Percentiles rank a stretch among this genome's conserved stretches.
These are phyloP conservation scores for Monopterus albus DNA, from an alignment of 2,113 vertebrate species.

Conservation along the genomic window DNA sequence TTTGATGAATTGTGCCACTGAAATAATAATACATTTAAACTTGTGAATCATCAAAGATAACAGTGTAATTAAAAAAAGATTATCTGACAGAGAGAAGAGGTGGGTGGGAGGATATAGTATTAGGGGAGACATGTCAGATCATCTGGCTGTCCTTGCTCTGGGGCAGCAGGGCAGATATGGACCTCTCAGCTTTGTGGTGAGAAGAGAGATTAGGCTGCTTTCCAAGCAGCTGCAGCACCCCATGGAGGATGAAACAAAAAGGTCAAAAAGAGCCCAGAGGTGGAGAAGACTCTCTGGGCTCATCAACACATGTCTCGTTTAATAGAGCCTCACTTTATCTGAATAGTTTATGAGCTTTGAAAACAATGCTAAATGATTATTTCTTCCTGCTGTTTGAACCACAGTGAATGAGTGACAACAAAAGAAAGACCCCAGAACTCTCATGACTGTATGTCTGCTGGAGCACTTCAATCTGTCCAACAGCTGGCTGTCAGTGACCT, in stretches of 20 bases:
- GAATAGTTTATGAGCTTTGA: not conserved
- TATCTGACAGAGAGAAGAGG: too few relatives aligned
- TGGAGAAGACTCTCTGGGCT: not conserved
- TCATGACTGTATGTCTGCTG: slow-evolving; percentile 11
- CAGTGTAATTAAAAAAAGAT: too few relatives aligned
- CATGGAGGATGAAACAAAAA: slow-evolving; percentile 2
- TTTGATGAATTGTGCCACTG: too few relatives aligned
- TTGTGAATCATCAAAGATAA: too few relatives aligned
- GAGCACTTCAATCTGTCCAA: slow-evolving; percentile 41
- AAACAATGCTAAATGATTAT: too few relatives aligned
- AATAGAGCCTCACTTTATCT: not conserved
- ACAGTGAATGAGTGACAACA: slow-evolving; percentile 9
- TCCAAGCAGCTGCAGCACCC: slow-evolving; percentile 45
- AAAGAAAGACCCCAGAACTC: slow-evolving; percentile 19
- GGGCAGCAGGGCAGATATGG: not conserved
- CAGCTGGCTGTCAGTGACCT: slow-evolving; percentile 62
- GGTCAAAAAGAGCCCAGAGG: not conserved
- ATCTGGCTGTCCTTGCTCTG: slow-evolving; percentile 36
- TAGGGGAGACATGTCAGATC: not conserved
- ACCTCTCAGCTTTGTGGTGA: not conserved
- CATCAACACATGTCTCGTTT: not conserved
- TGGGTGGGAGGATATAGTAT: not conserved
- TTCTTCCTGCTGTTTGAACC: too few relatives aligned
- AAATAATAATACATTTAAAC: too few relatives aligned
- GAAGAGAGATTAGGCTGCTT: slow-evolving; percentile 29